These are phyloP conservation scores for Babyrousa celebensis DNA, from an alignment of 2,797 vertebrate genomes.

Conservation along the genomic window DNA sequence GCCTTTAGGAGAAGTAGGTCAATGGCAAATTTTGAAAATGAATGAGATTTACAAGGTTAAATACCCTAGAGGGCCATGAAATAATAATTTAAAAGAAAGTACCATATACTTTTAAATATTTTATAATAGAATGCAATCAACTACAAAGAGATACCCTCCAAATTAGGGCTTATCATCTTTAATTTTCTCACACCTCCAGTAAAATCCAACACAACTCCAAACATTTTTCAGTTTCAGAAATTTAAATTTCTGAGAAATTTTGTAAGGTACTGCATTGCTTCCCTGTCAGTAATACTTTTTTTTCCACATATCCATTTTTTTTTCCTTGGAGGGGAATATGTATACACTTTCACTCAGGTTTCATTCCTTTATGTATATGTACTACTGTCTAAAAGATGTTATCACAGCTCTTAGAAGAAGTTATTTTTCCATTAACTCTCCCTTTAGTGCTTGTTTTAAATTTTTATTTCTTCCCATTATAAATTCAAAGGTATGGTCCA, in stretches of 20 bases:
- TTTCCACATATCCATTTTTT: neutral
- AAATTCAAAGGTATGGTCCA: neutral
- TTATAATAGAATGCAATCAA: neutral
- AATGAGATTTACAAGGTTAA: slow-evolving; percentile 77
- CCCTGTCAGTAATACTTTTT: neutral
- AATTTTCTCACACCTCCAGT: neutral
- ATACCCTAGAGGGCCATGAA: neutral
- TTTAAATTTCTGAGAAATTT: neutral
- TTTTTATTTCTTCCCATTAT: neutral
- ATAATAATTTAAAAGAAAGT: slow-evolving; percentile 56
- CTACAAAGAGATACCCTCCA: neutral
- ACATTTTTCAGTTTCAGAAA: neutral
- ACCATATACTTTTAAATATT: neutral
- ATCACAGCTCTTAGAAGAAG: neutral
- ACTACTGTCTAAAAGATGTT: neutral
- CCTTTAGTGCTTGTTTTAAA: neutral
- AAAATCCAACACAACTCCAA: neutral
- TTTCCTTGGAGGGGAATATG: neutral
- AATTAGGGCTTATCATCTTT: neutral
- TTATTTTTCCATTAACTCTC: neutral
- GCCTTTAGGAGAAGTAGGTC: slow-evolving; percentile 66
- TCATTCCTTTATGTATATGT: neutral
- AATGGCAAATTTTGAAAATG: slow-evolving; percentile 62
- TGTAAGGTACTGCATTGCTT: neutral
- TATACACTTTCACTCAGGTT: neutral